These are phyloP conservation scores for Nanorana parkeri DNA, from an alignment of 2,113 vertebrate species.

Conservation along the genomic window DNA sequence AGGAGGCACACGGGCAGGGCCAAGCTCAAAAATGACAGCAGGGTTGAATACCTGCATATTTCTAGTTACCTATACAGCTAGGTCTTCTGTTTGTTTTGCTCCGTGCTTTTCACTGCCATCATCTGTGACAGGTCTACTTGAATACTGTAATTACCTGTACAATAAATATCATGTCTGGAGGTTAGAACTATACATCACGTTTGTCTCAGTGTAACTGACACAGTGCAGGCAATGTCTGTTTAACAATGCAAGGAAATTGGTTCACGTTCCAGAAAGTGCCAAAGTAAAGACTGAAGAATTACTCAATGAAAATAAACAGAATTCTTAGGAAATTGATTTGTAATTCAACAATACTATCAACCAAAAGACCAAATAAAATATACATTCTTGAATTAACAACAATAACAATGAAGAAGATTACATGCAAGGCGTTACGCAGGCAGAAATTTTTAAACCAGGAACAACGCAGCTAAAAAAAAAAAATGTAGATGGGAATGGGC, in stretches of 20 bases:
- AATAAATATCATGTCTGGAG: too few relatives aligned
- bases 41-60: too few relatives aligned
- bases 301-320: constrained; percentile 50
- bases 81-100: too few relatives aligned
- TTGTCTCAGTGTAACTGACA: constrained; percentile 51
- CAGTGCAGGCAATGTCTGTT: constrained; percentile 60
- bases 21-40: too few relatives aligned
- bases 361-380: constrained; percentile 60
- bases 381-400: constrained; percentile 19
- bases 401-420: not conserved
- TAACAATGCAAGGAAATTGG: constrained; percentile 67
- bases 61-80: too few relatives aligned
- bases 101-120: too few relatives aligned
- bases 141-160: too few relatives aligned
- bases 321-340: constrained; percentile 64
- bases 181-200: too few relatives aligned
- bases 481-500: too few relatives aligned
- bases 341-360: constrained; percentile 61
- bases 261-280: constrained; percentile 56
- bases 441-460: not conserved
- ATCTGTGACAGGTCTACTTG: too few relatives aligned
- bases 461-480: too few relatives aligned
- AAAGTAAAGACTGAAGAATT: constrained; percentile 65
- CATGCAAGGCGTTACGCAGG: not conserved
- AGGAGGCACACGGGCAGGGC: too few relatives aligned